Evolutionary conservation across 64 coral and sea anemone genomes (phyloP).

Genomic region (Montipora foliosa): DNA sequence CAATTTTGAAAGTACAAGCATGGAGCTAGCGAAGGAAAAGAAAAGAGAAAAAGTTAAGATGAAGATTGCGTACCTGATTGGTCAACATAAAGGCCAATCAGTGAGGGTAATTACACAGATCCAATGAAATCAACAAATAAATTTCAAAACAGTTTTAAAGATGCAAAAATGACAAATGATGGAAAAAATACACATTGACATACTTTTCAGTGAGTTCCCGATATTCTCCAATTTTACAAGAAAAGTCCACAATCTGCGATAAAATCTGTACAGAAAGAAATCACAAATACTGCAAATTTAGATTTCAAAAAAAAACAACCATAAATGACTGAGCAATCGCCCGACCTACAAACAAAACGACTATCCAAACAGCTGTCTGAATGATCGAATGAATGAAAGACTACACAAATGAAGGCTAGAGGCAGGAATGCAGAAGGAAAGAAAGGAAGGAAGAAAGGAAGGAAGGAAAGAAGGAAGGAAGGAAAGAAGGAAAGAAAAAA

Average conservation of each 20-base stretch:
- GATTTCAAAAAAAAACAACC: too few relatives aligned
- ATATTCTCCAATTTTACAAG: constrained; percentile 96
- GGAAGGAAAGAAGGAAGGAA: background rate
- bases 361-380: too few relatives aligned
- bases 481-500: too few relatives aligned
- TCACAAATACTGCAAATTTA: background rate
- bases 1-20: too few relatives aligned
- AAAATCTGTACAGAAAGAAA: constrained; percentile 59
- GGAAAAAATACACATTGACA: background rate
- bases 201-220: constrained; percentile 98
- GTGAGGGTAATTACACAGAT: background rate
- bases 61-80: background rate
- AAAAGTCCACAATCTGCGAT: constrained; percentile 93
- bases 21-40: background rate
- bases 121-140: background rate
- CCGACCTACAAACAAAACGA: too few relatives aligned
- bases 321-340: too few relatives aligned
- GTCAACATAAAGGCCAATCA: background rate
- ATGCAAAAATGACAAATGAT: too few relatives aligned
- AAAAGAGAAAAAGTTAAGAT: background rate
- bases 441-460: background rate
- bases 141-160: too few relatives aligned
- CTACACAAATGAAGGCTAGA: too few relatives aligned
- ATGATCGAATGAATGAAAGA: background rate
- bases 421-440: too few relatives aligned